These are phyloP conservation scores for Enteromius trimaculatus DNA, from an alignment of 2,797 vertebrate genomes.

Conservation along the genomic window DNA sequence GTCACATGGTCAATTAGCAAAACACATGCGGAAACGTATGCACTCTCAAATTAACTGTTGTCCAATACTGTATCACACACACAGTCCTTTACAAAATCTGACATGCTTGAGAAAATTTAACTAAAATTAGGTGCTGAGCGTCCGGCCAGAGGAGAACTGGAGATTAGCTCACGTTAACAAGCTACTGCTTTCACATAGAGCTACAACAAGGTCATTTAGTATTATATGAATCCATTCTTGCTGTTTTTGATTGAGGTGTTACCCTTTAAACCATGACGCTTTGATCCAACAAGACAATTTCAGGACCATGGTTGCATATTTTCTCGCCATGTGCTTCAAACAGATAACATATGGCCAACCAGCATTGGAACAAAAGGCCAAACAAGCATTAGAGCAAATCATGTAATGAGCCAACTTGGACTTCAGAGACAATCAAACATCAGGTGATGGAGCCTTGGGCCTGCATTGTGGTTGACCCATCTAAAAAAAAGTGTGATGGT, in stretches of 20 bases:
- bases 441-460: background rate
- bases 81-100: too few relatives aligned
- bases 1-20: background rate
- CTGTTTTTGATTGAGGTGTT: background rate
- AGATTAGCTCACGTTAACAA: background rate
- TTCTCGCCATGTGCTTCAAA: background rate
- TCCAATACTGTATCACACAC: background rate
- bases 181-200: background rate
- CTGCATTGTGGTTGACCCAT: background rate
- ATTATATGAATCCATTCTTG: background rate
- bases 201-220: background rate
- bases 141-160: too few relatives aligned
- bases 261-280: background rate
- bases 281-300: background rate
- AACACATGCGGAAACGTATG: background rate
- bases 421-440: slow-evolving; percentile 17
- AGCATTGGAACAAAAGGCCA: slow-evolving; percentile 1
- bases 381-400: background rate
- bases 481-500: background rate
- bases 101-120: too few relatives aligned
- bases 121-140: too few relatives aligned
- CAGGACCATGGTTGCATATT: background rate
- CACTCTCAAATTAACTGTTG: background rate
- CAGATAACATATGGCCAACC: background rate
- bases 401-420: background rate